Conservation (phyloP, 2,888 invertebrate species). For the Athripsodes cinereus region DNA sequence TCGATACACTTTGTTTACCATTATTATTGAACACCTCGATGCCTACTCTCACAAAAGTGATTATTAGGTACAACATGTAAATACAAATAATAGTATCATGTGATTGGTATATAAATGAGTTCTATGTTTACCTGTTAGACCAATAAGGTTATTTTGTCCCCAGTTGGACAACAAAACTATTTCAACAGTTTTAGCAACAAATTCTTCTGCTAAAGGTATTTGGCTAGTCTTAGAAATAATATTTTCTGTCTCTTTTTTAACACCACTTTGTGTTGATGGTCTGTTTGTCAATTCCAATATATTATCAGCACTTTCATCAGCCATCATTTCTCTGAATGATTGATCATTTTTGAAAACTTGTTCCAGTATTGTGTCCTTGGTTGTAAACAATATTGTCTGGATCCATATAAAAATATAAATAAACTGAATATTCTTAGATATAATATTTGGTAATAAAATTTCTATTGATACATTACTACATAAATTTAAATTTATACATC, state of each 20-base stretch:
- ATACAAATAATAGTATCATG: neutral
- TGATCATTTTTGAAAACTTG: slow-evolving; percentile 48
- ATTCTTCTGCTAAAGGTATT: slow-evolving; percentile 31
- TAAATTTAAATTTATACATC: no score
- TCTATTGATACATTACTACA: no score
- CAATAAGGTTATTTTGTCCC: slow-evolving; percentile 56
- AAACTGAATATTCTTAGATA: no score
- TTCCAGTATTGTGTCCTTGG: slow-evolving; percentile 66
- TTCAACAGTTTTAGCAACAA: slow-evolving; percentile 42
- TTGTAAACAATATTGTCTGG: slow-evolving; percentile 81
- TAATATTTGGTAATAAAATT: no score
- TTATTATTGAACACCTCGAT: slow-evolving; percentile 42
- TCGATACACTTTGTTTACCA: slow-evolving; percentile 32
- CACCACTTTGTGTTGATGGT: slow-evolving; percentile 54
- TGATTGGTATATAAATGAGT: neutral
- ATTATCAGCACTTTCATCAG: slow-evolving; percentile 26
- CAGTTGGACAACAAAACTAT: slow-evolving; percentile 58
- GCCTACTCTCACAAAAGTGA: slow-evolving; percentile 36
- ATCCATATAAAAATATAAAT: neutral
- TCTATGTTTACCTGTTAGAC: slow-evolving; percentile 45
- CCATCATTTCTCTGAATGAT: slow-evolving; percentile 38
- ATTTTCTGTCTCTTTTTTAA: slow-evolving; percentile 5
- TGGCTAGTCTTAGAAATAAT: neutral
- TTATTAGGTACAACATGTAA: neutral
- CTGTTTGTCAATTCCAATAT: slow-evolving; percentile 46